phyloP scores from a whole-genome alignment of 2,888 invertebrate genomes.

The Drosophila multiciliata region DNA sequence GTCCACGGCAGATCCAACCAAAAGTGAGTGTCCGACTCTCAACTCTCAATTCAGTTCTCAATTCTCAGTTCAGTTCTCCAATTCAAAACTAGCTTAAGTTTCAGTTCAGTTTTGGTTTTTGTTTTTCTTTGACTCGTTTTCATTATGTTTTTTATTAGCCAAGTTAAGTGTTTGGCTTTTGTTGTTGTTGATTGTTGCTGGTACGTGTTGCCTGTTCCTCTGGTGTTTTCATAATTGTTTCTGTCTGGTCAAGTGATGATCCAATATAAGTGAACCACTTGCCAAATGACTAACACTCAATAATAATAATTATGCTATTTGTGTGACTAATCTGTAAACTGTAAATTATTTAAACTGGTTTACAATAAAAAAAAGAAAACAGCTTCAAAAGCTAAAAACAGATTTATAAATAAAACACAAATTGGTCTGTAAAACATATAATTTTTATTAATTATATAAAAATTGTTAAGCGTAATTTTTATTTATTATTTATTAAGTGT shows the following conservation, averaged over 20 bases:
- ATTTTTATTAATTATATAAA: neutral
- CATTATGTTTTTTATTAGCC: slow-evolving; percentile 11
- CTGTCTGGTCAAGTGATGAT: slow-evolving; percentile 38
- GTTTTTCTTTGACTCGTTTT: slow-evolving; percentile 4
- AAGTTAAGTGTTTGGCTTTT: slow-evolving; percentile 8
- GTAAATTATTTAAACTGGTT: slow-evolving; percentile 1
- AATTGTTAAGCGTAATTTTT: neutral
- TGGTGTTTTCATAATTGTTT: slow-evolving; percentile 52
- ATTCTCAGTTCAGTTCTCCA: slow-evolving; percentile 6
- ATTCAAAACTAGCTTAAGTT: slow-evolving; percentile 13
- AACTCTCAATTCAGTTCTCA: slow-evolving; percentile 19
- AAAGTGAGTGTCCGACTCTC: slow-evolving; percentile 67
- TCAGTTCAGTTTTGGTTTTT: slow-evolving; percentile 18
- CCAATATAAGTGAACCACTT: slow-evolving; percentile 27
- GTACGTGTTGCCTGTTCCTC: slow-evolving; percentile 10
- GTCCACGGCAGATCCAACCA: slow-evolving; percentile 84
- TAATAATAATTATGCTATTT: slow-evolving; percentile 19
- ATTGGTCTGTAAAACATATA: no score
- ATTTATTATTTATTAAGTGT: neutral
- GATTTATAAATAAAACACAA: no score
- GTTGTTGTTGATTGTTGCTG: slow-evolving; percentile 12
- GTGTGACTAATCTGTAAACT: slow-evolving; percentile 4
- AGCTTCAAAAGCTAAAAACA: neutral
- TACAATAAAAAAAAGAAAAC: slow-evolving; percentile 8
- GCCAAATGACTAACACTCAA: slow-evolving; percentile 10